Conservation (phyloP, 2,113 vertebrate species). For the Orientallactaga bullata region DNA sequence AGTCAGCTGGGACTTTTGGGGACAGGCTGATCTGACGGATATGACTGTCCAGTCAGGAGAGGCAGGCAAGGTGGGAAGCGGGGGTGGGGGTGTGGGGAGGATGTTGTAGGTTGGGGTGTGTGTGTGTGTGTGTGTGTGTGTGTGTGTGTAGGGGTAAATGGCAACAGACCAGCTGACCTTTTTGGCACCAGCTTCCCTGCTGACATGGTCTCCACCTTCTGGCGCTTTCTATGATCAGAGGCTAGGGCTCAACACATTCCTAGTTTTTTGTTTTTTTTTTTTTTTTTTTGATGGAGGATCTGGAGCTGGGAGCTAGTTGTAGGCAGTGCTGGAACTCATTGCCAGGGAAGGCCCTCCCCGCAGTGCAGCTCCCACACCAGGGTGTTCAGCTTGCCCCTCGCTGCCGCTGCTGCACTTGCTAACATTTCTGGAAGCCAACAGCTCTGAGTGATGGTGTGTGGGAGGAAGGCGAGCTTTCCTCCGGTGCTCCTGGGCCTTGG, state of each 20-base stretch:
- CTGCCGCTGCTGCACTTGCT: constrained; percentile 70
- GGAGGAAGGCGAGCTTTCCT: constrained; percentile 72
- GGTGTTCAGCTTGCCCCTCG: constrained; percentile 67
- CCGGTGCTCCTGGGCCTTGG: neutral
- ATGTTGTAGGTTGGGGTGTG: constrained; percentile 24
- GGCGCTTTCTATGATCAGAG: constrained; percentile 65
- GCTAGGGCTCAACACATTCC: constrained; percentile 72
- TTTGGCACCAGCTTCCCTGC: constrained; percentile 52
- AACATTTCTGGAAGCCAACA: constrained; percentile 80
- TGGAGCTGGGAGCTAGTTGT: constrained; percentile 69
- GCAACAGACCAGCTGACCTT: constrained; percentile 78
- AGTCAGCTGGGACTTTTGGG: constrained; percentile 76
- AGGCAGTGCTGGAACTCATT: constrained; percentile 72
- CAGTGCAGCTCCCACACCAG: constrained; percentile 57
- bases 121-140: constrained; percentile 68
- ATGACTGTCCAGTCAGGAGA: constrained; percentile 69
- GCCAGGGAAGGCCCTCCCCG: constrained; percentile 68
- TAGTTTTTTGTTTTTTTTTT: no score
- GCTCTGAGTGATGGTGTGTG: constrained; percentile 77
- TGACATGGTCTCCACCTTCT: constrained; percentile 60
- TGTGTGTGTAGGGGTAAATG: constrained; percentile 45
- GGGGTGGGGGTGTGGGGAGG: constrained; percentile 64
- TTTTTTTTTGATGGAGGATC: constrained; percentile 60
- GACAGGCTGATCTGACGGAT: constrained; percentile 76
- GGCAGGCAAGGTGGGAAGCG: constrained; percentile 48